phyloP scores from a whole-genome alignment of 2,888 invertebrate genomes.

The Idaea biselata region DNA sequence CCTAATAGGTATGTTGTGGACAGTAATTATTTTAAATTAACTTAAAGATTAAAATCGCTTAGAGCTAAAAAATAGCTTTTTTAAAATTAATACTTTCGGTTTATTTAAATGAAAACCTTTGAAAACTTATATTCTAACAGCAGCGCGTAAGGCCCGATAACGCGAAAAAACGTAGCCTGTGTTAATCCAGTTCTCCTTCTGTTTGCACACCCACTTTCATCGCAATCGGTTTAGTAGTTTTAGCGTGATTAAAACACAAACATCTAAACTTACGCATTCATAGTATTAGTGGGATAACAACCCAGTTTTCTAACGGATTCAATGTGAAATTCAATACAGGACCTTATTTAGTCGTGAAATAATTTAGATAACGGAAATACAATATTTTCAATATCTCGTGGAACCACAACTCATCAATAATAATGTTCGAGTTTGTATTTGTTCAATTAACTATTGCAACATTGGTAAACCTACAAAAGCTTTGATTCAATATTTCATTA shows the following conservation, averaged over 20 bases:
- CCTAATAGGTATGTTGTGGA: too few species aligned
- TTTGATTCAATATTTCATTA: slow-evolving; percentile 9
- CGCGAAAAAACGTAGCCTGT: too few species aligned
- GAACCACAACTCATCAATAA: slow-evolving; percentile 14
- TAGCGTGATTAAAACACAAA: too few species aligned
- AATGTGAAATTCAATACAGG: background rate
- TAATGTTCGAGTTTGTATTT: slow-evolving; percentile 21
- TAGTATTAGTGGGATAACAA: background rate
- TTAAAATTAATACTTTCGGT: too few species aligned
- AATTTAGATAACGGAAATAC: slow-evolving; percentile 3
- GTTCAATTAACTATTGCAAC: slow-evolving; percentile 22
- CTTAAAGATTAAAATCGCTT: too few species aligned
- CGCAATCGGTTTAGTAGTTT: too few species aligned
- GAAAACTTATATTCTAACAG: background rate
- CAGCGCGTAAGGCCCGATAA: too few species aligned
- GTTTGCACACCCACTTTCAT: too few species aligned
- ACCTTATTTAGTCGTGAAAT: background rate
- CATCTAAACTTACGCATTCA: too few species aligned
- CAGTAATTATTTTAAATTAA: too few species aligned
- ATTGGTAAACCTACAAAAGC: slow-evolving; percentile 17
- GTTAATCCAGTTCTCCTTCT: too few species aligned
- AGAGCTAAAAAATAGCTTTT: too few species aligned
- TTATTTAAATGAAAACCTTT: background rate
- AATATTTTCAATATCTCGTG: background rate
- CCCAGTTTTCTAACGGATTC: background rate